phyloP scores from a whole-genome alignment of 2,888 invertebrate species.

The Fragum sueziense region DNA sequence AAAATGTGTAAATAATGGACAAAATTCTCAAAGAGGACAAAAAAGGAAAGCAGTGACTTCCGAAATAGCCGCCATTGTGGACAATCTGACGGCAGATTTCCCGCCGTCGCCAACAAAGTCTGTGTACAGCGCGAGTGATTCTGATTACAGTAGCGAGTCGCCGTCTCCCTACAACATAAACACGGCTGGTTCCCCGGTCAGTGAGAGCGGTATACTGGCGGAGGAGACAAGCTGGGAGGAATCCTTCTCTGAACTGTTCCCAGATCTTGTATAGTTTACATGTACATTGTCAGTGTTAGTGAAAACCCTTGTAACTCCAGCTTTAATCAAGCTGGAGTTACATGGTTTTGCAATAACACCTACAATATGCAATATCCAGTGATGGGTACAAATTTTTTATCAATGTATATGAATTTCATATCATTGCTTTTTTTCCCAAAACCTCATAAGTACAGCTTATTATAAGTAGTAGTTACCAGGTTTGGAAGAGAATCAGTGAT shows the following conservation, averaged over 20 bases:
- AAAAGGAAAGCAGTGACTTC: conserved; percentile 57
- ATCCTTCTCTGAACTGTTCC: conserved; percentile 75
- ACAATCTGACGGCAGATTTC: conserved; percentile 35
- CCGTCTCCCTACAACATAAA: conserved; percentile 65
- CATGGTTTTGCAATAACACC: no score
- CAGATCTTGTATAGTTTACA: conserved; percentile 57
- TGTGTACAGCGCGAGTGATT: conserved; percentile 62
- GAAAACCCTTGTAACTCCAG: no score
- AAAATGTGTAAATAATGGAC: not conserved
- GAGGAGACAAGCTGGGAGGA: conserved; percentile 69
- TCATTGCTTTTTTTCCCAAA: no score
- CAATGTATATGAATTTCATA: no score
- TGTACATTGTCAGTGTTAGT: no score
- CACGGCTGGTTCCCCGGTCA: conserved; percentile 54
- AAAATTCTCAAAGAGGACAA: conserved; percentile 21
- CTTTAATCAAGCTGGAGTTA: no score
- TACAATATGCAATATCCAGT: no score
- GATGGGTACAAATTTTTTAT: no score
- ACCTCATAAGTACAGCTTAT: no score
- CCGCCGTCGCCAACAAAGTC: conserved; percentile 33
- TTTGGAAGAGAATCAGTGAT: no score
- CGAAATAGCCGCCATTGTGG: conserved; percentile 47
- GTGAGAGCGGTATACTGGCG: conserved; percentile 48
- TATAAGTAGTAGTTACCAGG: no score
- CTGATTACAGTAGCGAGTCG: conserved; percentile 69